A percentile compares a stretch with the other conserved stretches of the same genome.
These are phyloP conservation scores for Cherax quadricarinatus DNA, from an alignment of 1,140 invertebrate species.

Conservation along the genomic window DNA sequence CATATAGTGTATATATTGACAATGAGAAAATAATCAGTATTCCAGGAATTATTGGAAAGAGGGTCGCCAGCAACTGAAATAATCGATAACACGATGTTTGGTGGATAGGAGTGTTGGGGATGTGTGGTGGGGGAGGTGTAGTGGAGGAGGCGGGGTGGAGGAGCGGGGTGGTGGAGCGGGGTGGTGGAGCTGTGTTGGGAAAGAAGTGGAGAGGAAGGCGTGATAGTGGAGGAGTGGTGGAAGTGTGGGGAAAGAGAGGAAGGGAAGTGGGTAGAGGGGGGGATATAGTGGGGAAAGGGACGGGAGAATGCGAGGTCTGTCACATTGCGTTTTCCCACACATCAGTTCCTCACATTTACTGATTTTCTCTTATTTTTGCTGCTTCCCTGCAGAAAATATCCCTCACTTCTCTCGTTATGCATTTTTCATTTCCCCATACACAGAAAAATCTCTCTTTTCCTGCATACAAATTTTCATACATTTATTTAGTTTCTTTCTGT, in stretches of 20 bases:
- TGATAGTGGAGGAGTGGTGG: too few species aligned
- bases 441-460: too few species aligned
- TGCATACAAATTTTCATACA: too few species aligned
- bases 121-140: background rate
- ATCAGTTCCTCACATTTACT: slow-evolving; percentile 17
- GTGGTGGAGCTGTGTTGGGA: background rate
- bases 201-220: too few species aligned
- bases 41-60: slow-evolving; percentile 27
- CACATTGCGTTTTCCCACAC: slow-evolving; percentile 41
- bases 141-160: background rate
- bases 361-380: slow-evolving; percentile 3
- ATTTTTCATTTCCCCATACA: too few species aligned
- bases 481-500: too few species aligned
- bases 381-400: too few species aligned
- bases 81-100: background rate
- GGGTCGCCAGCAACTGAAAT: slow-evolving; percentile 1
- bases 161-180: background rate
- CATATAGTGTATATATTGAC: too few species aligned
- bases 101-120: background rate
- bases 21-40: slow-evolving; percentile 15
- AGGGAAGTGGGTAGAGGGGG: background rate
- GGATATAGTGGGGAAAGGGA: background rate
- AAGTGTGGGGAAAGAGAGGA: too few species aligned
- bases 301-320: background rate
- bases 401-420: too few species aligned